Evolutionary conservation across 1,140 invertebrate species (phyloP), one percentile per base, ranked within the genome.

Genomic region (Adelges cooleyi): DNA sequence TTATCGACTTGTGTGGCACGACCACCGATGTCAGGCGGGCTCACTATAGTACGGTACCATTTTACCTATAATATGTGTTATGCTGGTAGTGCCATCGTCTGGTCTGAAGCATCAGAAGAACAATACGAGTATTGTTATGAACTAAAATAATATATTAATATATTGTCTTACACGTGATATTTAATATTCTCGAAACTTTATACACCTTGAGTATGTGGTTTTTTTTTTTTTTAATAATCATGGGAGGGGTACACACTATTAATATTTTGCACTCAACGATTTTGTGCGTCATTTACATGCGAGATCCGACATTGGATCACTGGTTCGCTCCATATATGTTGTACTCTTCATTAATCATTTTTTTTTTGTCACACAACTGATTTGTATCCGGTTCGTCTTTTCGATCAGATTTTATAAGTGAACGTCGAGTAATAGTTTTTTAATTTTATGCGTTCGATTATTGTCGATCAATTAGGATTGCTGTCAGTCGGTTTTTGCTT

Each of bases 81-180:
- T 56, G 53, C 53, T 56, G 53, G 53, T 56, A 42, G 38, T 44
- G 6, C 36, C 6, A 38, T 38, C 3, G 51, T 53, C 17, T 38
- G n/a, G 6, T 25, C 40, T 11, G 36, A 13, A 38, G 13, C 13
- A 38, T 8, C 36, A 38, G 18, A 20, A 42, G 36, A 56, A 56
- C 53, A 56, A 56, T 56, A 15, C 38, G 20, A 3, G 36, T 25
- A 42, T 42, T 56, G 36, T 53, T 38, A 20, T 53, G 18, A 36
- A 38, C 3, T 20, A 36, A 5, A 15, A 53, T n/a, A 38, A 18
- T 36, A 20, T 53, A 20, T 38, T 22, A 27, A 3, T 50, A 27
- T 59, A 46, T 59, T 29, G 54, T 59, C 44, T 59, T 59, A 59
- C 54, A 38, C 38, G 15, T 23, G 54, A 59, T 18, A 59, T 59